Evolutionary conservation across 2,113 vertebrate genomes (phyloP), one percentile per base, ranked within the genome.

Genomic region (Anser brachyrhynchus): DNA sequence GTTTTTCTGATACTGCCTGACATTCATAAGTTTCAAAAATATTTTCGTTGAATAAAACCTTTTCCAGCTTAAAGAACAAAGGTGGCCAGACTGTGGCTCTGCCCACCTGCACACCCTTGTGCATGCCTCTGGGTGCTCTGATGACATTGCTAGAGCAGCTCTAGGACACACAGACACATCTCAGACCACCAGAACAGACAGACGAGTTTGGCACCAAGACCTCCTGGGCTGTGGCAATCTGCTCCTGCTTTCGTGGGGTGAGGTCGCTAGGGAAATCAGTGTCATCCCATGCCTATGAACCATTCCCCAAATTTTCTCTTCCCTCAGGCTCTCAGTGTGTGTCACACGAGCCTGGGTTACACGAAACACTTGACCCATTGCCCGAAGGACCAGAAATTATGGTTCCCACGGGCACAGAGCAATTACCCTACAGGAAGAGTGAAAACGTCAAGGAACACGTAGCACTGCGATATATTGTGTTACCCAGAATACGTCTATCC

Each of bases 31-130:
- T 54, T 90, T 74, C 26, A 57, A 37, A 55, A 19, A 12, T 94
- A 14, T 11, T 54, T 86, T 94, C 23, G 73, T 25, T 81, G 84
- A 52, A 52, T 55, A 26, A 20, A 59, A 9, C 7, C 46, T 31
- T 83, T 88, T 41, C 51, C 62, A 33, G n/a, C 9, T 4, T 17
- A 51, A 76, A 46, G 61, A 65, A 39, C 51, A 7, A 86, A 67
- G 58, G 58, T 11, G n/a, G 33, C 35, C 55, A 33, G 44, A 54
- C 87, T 54, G 69, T 6, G 41, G 21, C 52, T 67, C 8, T 20
- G 37, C 25, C 18, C 46, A 23, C 0, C 0, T 17, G 41, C 21
- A 49, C 20, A 55, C 20, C 28, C 18, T 23, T 11, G 57, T 23
- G 33, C 18, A 28, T 1, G 0, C 16, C 3, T n/a, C 66, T 37